phyloP scores from a whole-genome alignment of 2,113 vertebrate genomes.

The Paracanthobrama guichenoti region DNA sequence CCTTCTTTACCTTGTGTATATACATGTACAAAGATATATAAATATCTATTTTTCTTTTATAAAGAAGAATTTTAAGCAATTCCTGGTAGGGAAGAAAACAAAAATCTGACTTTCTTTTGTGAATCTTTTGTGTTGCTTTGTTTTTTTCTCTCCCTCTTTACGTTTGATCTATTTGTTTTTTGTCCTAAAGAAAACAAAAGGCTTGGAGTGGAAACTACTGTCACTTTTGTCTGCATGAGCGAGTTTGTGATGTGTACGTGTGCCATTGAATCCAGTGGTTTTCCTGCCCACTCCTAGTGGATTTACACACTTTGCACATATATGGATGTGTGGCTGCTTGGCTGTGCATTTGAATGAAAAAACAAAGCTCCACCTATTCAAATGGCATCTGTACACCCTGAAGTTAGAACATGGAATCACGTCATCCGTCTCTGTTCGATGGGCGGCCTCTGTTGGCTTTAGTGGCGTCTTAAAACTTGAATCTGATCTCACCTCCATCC shows the following conservation, averaged over 20 bases:
- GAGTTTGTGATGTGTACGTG: slow-evolving; percentile 16
- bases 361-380: slow-evolving; percentile 22
- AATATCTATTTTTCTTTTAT: slow-evolving; percentile 79
- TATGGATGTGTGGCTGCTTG: slow-evolving; percentile 28
- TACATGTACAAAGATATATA: slow-evolving; percentile 72
- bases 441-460: background rate
- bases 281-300: background rate
- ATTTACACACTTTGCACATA: background rate
- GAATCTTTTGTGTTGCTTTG: slow-evolving; percentile 47
- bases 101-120: slow-evolving; percentile 54
- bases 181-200: slow-evolving; percentile 34
- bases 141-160: slow-evolving; percentile 36
- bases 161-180: slow-evolving; percentile 14
- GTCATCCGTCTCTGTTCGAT: background rate
- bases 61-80: slow-evolving; percentile 80
- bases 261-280: slow-evolving; percentile 19
- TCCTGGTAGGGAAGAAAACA: slow-evolving; percentile 69
- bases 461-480: slow-evolving; percentile 38
- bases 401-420: background rate
- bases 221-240: slow-evolving; percentile 40
- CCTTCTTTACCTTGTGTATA: slow-evolving; percentile 68
- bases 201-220: slow-evolving; percentile 39
- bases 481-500: slow-evolving; percentile 24
- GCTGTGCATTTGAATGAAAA: slow-evolving; percentile 43
- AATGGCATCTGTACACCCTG: background rate